Conservation (phyloP, 2,113 vertebrate species). For the Festucalex cinctus region DNA sequence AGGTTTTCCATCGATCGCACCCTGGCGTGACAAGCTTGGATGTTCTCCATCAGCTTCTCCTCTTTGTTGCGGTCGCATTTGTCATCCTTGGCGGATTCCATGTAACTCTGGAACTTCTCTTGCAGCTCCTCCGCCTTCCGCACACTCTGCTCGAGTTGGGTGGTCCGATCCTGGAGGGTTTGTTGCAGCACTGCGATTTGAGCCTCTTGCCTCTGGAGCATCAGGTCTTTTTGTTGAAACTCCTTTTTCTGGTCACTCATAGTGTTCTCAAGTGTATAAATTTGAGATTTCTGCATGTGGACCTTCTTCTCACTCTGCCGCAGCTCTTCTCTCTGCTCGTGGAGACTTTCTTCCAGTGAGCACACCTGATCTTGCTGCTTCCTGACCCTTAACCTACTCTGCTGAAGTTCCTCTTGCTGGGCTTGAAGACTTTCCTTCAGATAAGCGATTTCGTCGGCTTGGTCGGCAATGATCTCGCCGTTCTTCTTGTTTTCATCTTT, state of each 20-base stretch:
- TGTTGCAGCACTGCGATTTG: not conserved
- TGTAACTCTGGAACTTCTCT: not conserved
- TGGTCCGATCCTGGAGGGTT: not conserved
- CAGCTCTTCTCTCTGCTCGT: not conserved
- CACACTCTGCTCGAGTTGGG: not conserved
- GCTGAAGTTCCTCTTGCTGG: not conserved
- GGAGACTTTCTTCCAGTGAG: not conserved
- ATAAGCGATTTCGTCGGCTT: not conserved
- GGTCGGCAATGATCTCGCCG: not conserved
- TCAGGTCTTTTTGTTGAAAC: not conserved
- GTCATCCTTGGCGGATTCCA: not conserved
- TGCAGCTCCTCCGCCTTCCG: not conserved
- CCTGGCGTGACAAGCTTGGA: not conserved
- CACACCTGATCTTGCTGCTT: not conserved
- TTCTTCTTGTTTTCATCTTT: not conserved
- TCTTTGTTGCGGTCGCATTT: not conserved
- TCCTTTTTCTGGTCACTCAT: not conserved
- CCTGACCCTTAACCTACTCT: not conserved
- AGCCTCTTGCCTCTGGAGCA: not conserved
- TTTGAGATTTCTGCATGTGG: slow-evolving; percentile 1
- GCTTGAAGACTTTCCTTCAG: slow-evolving; percentile 4
- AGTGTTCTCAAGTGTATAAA: not conserved
- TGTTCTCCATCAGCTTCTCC: not conserved
- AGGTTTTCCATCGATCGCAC: not conserved
- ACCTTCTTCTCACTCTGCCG: not conserved